Percentiles rank a stretch among this genome's conserved stretches.
Conservation (phyloP, 2,888 invertebrate genomes). For the Liodrosophila aerea region DNA sequence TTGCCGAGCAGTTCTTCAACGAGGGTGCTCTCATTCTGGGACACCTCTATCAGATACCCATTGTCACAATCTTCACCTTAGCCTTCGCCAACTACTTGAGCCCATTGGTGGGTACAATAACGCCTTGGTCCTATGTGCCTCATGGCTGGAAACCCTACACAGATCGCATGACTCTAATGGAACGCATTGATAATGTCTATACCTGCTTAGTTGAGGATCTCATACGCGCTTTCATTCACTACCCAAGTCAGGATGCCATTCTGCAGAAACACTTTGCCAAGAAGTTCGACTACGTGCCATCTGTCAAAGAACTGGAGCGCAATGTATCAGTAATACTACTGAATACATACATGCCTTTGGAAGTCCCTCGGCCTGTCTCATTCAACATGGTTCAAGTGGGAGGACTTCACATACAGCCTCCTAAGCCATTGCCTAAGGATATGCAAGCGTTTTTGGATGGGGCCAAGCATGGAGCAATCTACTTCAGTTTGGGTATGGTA, state of each 20-base stretch:
- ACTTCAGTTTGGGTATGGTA: conserved; percentile 82
- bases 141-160: conserved; percentile 82
- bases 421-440: conserved; percentile 78
- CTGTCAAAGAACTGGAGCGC: conserved; percentile 81
- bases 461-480: conserved; percentile 82
- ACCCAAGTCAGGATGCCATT: conserved; percentile 80
- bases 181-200: conserved; percentile 84
- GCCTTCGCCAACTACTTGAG: conserved; percentile 83
- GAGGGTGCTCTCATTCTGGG: conserved; percentile 82
- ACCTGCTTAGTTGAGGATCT: conserved; percentile 78
- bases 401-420: conserved; percentile 84
- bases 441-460: conserved; percentile 82
- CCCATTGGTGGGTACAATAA: conserved; percentile 83
- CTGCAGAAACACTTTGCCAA: conserved; percentile 64
- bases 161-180: conserved; percentile 84
- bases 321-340: conserved; percentile 83
- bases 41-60: conserved; percentile 81
- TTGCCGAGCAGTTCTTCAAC: conserved; percentile 82
- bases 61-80: conserved; percentile 81
- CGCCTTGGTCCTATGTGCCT: conserved; percentile 83
- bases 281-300: conserved; percentile 60
- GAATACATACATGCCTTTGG: conserved; percentile 83
- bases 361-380: conserved; percentile 82
- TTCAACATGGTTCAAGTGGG: conserved; percentile 84
- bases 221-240: conserved; percentile 75